Conservation (phyloP, 2,888 invertebrate genomes). For the Deilephila porcellus region DNA sequence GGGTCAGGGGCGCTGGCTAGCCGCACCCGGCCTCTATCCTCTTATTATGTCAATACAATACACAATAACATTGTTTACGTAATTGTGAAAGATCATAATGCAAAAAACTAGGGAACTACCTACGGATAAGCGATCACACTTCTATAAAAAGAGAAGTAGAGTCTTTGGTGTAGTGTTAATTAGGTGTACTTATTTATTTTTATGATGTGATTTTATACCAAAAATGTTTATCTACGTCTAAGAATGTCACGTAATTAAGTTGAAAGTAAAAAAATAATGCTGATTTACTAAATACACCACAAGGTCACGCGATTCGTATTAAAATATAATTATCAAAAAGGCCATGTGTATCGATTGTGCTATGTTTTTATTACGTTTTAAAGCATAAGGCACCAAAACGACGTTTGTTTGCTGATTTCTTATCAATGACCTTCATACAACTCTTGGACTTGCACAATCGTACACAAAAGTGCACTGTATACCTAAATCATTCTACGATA, state of each 20-base stretch:
- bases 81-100: not conserved
- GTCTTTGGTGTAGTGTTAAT: not conserved
- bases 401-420: slow-evolving; percentile 72
- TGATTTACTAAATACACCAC: slow-evolving; percentile 33
- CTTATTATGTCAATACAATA: slow-evolving; percentile 9
- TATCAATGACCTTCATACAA: slow-evolving; percentile 79
- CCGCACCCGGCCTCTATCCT: slow-evolving; percentile 32
- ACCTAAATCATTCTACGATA: slow-evolving; percentile 37
- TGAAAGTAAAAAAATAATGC: not conserved
- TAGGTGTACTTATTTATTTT: not conserved
- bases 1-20: slow-evolving; percentile 72
- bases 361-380: slow-evolving; percentile 57
- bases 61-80: slow-evolving; percentile 15
- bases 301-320: slow-evolving; percentile 28
- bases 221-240: not conserved
- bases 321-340: slow-evolving; percentile 38
- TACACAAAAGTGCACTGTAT: slow-evolving; percentile 51
- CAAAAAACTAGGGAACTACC: not conserved
- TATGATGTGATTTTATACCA: not conserved
- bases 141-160: not conserved
- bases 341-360: slow-evolving; percentile 41
- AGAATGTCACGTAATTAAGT: not conserved
- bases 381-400: slow-evolving; percentile 58
- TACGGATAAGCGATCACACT: not conserved
- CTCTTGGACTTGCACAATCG: slow-evolving; percentile 66